Base-by-base conservation (phyloP, 2,797 vertebrate genomes). In the Thalassophryne amazonica region DNA sequence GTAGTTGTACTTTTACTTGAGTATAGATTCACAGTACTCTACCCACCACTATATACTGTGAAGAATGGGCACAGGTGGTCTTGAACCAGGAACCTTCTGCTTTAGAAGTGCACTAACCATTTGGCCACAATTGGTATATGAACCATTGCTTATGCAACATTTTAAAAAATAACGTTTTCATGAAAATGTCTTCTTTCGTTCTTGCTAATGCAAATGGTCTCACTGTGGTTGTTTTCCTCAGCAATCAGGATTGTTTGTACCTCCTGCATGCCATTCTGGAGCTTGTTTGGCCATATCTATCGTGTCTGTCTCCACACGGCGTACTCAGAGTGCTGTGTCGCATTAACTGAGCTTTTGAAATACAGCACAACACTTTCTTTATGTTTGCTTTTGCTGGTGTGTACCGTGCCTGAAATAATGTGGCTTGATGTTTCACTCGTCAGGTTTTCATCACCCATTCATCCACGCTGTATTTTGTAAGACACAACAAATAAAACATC, bases 371-470 rank as follows among this genome's bases (percentile, higher is more conserved):
- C 45, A 10, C 35, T 58, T 56, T 45, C 20, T 21, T 62, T 48
- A 45, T 23, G 16, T 46, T 58, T 53, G 42, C 10, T 29, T 51
- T 58, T 54, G 47, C 57, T 68, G 46, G 38, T 24, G 47, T 24
- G 7, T 24, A 15, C 20, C 47, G 13, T 46, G 43, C 42, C 32
- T 27, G 29, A 3, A 11, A 58, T 59, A 63, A 43, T 23, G 38
- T 41, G 53, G 58, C 39, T 58, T 69, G 41, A 28, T 63, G 48
- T 80, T 42, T 66, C 23, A 46, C 35, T 28, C 6, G 51, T 40
- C 31, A 29, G 31, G 31, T 33, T 52, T 62, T 59, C 61, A 73
- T 81, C 73, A 79, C 63, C 76, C 69, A 78, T 68, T 78, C 54
- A 68, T 66, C 51, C 55, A 45, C 35, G 58, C 45, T 24, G 39